A percentile compares a stretch with the other conserved stretches of the same genome.
These are phyloP conservation scores for Hapalemur alaotrensis DNA, from an alignment of 2,797 vertebrate species.

Conservation along the genomic window DNA sequence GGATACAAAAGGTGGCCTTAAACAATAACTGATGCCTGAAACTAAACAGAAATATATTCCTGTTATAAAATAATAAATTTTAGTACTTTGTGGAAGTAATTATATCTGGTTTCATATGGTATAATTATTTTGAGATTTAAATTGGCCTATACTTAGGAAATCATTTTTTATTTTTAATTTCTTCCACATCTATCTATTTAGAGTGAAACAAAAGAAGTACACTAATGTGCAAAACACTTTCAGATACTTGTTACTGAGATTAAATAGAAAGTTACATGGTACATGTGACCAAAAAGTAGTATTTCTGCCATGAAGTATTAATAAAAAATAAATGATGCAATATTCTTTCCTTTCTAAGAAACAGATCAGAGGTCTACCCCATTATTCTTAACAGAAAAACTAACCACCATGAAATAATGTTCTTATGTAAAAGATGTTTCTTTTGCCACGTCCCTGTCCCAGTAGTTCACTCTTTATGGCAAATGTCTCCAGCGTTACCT, in stretches of 20 bases:
- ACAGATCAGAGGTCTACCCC: background rate
- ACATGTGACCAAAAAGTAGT: background rate
- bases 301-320: background rate
- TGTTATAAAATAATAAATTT: background rate
- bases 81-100: background rate
- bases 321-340: background rate
- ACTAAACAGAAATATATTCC: background rate
- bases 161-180: background rate
- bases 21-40: background rate
- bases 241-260: background rate
- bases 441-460: background rate
- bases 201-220: background rate
- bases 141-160: background rate
- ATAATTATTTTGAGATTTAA: constrained; percentile 12
- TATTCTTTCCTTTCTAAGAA: background rate
- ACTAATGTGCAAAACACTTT: background rate
- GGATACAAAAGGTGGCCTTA: background rate
- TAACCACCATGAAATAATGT: background rate
- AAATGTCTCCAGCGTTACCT: constrained; percentile 84
- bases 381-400: background rate
- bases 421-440: background rate
- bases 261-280: background rate
- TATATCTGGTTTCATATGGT: background rate
- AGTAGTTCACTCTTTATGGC: background rate
- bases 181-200: background rate